A percentile compares a stretch with the other conserved stretches of the same genome.
Evolutionary conservation across 2,113 vertebrate species (phyloP).

Genomic region (Grallaria varia): DNA sequence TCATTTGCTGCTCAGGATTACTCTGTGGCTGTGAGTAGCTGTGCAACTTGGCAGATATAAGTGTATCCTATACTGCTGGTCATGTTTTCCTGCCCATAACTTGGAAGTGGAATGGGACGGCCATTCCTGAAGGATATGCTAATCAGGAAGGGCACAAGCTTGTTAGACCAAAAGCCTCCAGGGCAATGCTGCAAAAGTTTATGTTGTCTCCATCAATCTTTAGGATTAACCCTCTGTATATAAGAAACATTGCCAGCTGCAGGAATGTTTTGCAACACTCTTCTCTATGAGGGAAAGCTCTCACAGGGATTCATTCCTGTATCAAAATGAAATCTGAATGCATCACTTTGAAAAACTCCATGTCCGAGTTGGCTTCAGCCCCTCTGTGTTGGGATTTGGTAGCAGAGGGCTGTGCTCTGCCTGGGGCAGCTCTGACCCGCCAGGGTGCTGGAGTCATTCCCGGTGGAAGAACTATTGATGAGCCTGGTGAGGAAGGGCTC

Average conservation of each 20-base stretch:
- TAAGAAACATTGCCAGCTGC: fast-evolving
- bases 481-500: background rate
- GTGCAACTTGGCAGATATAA: background rate
- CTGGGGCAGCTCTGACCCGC: fast-evolving
- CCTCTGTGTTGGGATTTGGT: background rate
- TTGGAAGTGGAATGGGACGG: background rate
- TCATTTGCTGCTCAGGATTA: background rate
- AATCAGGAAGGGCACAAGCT: background rate
- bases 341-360: fast-evolving
- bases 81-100: background rate
- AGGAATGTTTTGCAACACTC: background rate
- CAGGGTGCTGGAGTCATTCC: fast-evolving
- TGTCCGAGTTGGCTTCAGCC: fast-evolving
- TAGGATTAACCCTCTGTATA: fast-evolving
- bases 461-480: fast-evolving
- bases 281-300: background rate
- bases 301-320: background rate
- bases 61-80: background rate
- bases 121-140: background rate
- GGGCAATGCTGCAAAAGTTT: background rate
- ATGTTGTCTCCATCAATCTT: background rate
- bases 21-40: background rate
- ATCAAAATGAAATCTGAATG: background rate
- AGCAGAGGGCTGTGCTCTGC: background rate
- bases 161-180: background rate